Conservation (phyloP, 2,797 vertebrate species). For the Caiman crocodilus region DNA sequence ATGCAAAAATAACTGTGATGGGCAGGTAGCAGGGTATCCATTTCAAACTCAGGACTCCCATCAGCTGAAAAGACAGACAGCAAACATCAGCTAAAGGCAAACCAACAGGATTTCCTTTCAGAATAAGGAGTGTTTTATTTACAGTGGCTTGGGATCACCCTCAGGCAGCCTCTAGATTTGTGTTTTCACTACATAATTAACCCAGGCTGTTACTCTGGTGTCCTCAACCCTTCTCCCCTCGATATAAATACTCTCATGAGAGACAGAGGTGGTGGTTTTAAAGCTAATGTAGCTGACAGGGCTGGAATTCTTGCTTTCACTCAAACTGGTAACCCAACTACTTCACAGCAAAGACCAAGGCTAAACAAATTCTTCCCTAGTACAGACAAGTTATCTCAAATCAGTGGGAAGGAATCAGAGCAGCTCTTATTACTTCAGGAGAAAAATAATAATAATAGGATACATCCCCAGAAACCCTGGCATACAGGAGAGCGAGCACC, state of each 20-base stretch:
- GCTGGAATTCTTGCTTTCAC: slow-evolving; percentile 47
- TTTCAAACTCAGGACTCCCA: slow-evolving; percentile 18
- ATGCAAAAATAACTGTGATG: slow-evolving; percentile 44
- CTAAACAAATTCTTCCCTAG: no score
- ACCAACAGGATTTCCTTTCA: slow-evolving; percentile 2
- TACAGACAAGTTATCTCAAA: no score
- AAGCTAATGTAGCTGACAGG: slow-evolving; percentile 45
- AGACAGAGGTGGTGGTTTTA: slow-evolving; percentile 13
- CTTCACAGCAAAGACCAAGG: slow-evolving; percentile 28
- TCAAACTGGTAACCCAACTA: not conserved
- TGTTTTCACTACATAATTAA: not conserved
- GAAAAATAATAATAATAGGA: no score
- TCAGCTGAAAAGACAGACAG: not conserved
- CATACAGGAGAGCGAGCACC: no score
- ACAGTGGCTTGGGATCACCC: not conserved
- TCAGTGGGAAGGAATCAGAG: no score
- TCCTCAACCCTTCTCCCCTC: slow-evolving; percentile 7
- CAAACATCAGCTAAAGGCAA: slow-evolving; percentile 23
- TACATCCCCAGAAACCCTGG: no score
- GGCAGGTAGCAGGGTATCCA: slow-evolving; percentile 24
- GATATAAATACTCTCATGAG: slow-evolving; percentile 20
- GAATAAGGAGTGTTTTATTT: slow-evolving; percentile 37
- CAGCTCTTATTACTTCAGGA: no score
- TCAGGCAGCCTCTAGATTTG: slow-evolving; percentile 18
- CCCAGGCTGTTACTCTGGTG: not conserved